These are phyloP conservation scores for Diadophis punctatus DNA, from an alignment of 2,113 vertebrate species.

Conservation along the genomic window DNA sequence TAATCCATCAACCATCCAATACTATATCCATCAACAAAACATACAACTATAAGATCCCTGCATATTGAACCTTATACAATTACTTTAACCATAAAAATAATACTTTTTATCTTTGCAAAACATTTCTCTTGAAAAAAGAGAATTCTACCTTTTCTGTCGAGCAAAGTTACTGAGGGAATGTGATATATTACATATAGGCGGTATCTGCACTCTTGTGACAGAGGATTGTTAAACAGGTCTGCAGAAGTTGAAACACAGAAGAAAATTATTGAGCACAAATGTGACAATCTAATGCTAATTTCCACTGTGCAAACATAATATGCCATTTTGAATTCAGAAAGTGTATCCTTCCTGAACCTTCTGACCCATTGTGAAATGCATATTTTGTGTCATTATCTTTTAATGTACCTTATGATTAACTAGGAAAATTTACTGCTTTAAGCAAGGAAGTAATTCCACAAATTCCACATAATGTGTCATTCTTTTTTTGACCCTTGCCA, in stretches of 20 bases:
- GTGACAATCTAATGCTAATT: background rate
- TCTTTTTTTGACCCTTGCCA: background rate
- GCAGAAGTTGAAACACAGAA: conserved; percentile 44
- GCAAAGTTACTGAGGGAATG: conserved; percentile 69
- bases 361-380: background rate
- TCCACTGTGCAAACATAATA: background rate
- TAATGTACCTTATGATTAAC: background rate
- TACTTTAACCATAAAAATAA: background rate
- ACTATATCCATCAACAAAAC: background rate
- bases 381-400: background rate
- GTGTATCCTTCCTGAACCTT: background rate
- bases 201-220: conserved; percentile 70
- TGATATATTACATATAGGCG: conserved; percentile 67
- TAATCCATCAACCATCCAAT: background rate
- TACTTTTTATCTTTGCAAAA: background rate
- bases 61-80: conserved; percentile 8
- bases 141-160: conserved; percentile 73
- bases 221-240: conserved; percentile 77
- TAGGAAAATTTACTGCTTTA: background rate
- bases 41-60: background rate
- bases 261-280: conserved; percentile 20
- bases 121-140: conserved; percentile 23
- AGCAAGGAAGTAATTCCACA: background rate
- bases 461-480: background rate
- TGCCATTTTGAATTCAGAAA: background rate